Conservation (phyloP, 2,797 vertebrate species). For the Cossypha dichroa region DNA sequence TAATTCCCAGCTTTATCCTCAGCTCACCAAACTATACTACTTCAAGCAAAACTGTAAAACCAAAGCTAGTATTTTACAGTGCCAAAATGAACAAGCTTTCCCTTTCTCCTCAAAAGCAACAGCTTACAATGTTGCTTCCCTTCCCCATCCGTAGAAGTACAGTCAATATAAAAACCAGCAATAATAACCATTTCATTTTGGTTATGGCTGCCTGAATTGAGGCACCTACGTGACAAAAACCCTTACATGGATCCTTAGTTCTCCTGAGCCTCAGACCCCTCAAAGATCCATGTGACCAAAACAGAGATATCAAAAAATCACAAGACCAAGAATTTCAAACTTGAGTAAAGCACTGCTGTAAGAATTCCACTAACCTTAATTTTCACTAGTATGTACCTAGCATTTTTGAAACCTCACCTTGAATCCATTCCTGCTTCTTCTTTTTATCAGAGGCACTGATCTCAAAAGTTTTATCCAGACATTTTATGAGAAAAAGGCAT, state of each 20-base stretch:
- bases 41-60: background rate
- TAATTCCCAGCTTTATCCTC: background rate
- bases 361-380: background rate
- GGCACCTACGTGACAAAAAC: background rate
- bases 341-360: background rate
- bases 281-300: background rate
- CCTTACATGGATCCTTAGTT: accelerated
- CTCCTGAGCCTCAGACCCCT: background rate
- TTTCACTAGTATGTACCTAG: background rate
- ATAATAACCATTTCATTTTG: background rate
- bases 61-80: background rate
- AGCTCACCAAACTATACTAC: background rate
- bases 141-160: background rate
- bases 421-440: conserved; percentile 98
- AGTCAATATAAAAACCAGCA: background rate
- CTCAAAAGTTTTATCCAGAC: conserved; percentile 91
- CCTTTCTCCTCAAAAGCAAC: background rate
- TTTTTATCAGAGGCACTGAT: conserved; percentile 97
- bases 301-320: background rate
- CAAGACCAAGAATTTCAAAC: background rate
- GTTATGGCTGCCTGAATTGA: background rate
- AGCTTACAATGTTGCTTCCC: background rate
- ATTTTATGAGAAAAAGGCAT: conserved; percentile 93
- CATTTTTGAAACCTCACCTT: conserved; percentile 80
- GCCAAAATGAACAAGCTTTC: background rate